Base-by-base conservation (phyloP, 2,888 invertebrate genomes). In the Hoplodrina ambigua region DNA sequence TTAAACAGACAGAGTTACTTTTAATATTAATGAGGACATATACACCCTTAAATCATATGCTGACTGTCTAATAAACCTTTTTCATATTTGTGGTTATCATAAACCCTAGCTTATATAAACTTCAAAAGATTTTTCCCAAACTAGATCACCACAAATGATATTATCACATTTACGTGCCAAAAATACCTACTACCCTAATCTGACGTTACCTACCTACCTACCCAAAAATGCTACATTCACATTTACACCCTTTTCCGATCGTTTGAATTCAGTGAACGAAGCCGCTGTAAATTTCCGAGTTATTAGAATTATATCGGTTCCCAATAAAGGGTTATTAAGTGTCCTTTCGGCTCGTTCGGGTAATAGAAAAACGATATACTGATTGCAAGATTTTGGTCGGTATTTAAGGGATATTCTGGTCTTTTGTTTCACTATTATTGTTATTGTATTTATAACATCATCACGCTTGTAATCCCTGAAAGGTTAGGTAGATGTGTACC, bases 241-340 rank as follows among this genome's bases (percentile, higher is more conserved):
- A 74, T 68, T 70, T 73, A 54, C 79, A 78, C 83, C 72, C 65
- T 63, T 70, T 72, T 54, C 60, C 71, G 52, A 66, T 64, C 77
- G 72, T 83, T 83, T 61, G 73, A 33, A 83, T 85, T 83, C 83
- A 80, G 70, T 69, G 73, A 78, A 59, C 75, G 78, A 41, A 70
- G 41, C 58, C 52, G 69, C 61, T 72, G 74, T 85, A 83, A 83
- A 83, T 83, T 85, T 65, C 66, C 63, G 52, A 78, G 75, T 83
- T 77, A 83, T 83, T 82, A 85, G 77, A 85, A 85, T 85, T 77
- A 83, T 80, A 85, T 85, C 70, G 74, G 81, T 80, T 62, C 62
- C 72, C 69, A 77, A 72, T 83, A 83, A 75, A 69, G 63, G 76
- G 72, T 76, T 85, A 83, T 80, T 85, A 76, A 72, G 67, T 77